Base-by-base conservation (phyloP, 1,140 invertebrate genomes). In the Teleogryllus occipitalis region DNA sequence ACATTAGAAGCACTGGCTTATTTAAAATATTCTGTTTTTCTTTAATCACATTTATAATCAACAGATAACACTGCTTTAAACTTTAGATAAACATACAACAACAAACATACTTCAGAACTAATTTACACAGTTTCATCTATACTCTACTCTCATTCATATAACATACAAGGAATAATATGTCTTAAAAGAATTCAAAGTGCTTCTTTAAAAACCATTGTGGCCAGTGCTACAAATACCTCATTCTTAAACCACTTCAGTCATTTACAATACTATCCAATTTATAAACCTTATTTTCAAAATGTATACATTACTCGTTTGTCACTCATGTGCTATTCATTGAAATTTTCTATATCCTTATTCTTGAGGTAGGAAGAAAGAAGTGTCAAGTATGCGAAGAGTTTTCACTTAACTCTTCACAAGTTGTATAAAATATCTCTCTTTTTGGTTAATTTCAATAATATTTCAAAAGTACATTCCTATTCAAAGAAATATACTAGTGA, bases 381-480 rank as follows among this genome's bases (percentile, higher is more conserved):
- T 65, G 54, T 10, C 54, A 65, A 65, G 18, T 14, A 65, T 65
- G 54, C 18, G 7, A 65, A 65, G 54, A 65, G 54, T 65, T 18
- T 18, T 65, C 54, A 65, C 54, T 65, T 0, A 65, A 65, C 54
- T 65, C 54, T 65, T 65, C 54, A 65, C 54, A 7, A 65, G 18
- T 65, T 65, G 54, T 65, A 65, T 65, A 65, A 65, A 65, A 65
- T 65, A 65, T 65, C 54, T 65, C 54, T 65, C 54, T 65, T 65
- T 65, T 65, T 65, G 54, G 54, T 65, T 65, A 65, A 39, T 65
- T 65, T 18, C 54, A 14, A 18, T 65, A 65, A 65, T 65, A 65
- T 65, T 65, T 65, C 18, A 65, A 65, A 65, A 65, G 54, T 65
- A 65, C 54, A 65, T 65, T 65, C 54, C 54, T 18, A 65, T 39